Conservation (phyloP, 1,140 invertebrate genomes). For the Drosophila lacteicornis region DNA sequence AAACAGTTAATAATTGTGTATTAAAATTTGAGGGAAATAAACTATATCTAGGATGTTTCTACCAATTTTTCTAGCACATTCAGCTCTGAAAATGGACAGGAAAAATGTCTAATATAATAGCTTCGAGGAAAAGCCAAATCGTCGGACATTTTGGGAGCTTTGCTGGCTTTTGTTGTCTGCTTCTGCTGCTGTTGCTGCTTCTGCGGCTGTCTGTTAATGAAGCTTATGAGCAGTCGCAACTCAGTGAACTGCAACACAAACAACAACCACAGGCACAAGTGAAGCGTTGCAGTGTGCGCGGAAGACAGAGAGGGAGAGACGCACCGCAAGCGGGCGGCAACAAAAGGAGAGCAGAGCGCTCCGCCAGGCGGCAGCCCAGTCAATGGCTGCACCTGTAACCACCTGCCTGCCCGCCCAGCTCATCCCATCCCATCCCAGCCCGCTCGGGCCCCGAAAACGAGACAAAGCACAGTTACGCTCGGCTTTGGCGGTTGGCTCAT, state of each 20-base stretch:
- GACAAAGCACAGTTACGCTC: constrained; percentile 61
- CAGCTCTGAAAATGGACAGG: background rate
- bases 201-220: constrained; percentile 63
- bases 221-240: constrained; percentile 80
- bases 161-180: constrained; percentile 40
- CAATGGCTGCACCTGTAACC: constrained; percentile 78
- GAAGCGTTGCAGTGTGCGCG: constrained; percentile 67
- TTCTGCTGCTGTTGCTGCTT: background rate
- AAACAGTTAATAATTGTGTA: too few relatives aligned
- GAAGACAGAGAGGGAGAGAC: constrained; percentile 12
- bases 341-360: constrained; percentile 64
- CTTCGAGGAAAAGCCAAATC: constrained; percentile 16
- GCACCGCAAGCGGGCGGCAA: constrained; percentile 51
- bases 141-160: constrained; percentile 37
- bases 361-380: constrained; percentile 41
- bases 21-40: too few relatives aligned
- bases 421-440: background rate
- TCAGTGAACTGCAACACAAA: constrained; percentile 74
- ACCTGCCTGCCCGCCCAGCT: constrained; percentile 52
- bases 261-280: constrained; percentile 69
- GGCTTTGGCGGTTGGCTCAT: constrained; percentile 56
- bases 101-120: constrained; percentile 25
- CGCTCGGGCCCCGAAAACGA: constrained; percentile 13
- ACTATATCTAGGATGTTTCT: background rate
- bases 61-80: constrained; percentile 19